These are phyloP conservation scores for Drosophila bunnanda DNA, from an alignment of 2,888 invertebrate species.

Conservation along the genomic window DNA sequence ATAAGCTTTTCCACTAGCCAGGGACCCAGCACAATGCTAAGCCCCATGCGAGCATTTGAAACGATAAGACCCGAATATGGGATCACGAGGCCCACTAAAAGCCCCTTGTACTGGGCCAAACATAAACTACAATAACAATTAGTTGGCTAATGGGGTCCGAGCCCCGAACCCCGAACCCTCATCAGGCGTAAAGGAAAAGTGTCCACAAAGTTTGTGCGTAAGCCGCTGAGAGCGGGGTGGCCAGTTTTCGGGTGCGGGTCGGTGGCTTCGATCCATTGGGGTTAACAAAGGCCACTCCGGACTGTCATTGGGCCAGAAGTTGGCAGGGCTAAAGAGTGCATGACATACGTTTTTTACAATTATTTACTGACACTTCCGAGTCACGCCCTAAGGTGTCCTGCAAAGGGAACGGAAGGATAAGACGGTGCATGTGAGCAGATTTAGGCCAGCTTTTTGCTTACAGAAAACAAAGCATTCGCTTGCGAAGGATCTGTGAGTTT, in stretches of 20 bases:
- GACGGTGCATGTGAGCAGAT: neutral
- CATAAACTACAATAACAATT: slow-evolving; percentile 71
- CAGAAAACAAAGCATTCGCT: slow-evolving; percentile 13
- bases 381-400: slow-evolving; percentile 42
- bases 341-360: slow-evolving; percentile 45
- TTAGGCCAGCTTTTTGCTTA: slow-evolving; percentile 18
- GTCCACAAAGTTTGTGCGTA: slow-evolving; percentile 62
- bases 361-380: slow-evolving; percentile 45
- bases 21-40: slow-evolving; percentile 22
- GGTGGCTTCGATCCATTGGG: slow-evolving; percentile 44
- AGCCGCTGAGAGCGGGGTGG: slow-evolving; percentile 51
- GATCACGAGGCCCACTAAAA: slow-evolving; percentile 37
- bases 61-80: slow-evolving; percentile 53
- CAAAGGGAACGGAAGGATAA: neutral
- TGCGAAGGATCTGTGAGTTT: neutral
- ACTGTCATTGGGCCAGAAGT: slow-evolving; percentile 35
- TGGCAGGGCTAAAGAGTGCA: slow-evolving; percentile 41
- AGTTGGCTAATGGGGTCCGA: slow-evolving; percentile 55
- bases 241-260: neutral
- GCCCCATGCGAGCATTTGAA: slow-evolving; percentile 44
- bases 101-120: slow-evolving; percentile 14
- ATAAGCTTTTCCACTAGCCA: slow-evolving; percentile 40
- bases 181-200: slow-evolving; percentile 59
- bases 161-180: slow-evolving; percentile 53
- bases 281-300: slow-evolving; percentile 42